These are phyloP conservation scores for Drosophila phalerata DNA, from an alignment of 2,888 invertebrate species.

Conservation along the genomic window DNA sequence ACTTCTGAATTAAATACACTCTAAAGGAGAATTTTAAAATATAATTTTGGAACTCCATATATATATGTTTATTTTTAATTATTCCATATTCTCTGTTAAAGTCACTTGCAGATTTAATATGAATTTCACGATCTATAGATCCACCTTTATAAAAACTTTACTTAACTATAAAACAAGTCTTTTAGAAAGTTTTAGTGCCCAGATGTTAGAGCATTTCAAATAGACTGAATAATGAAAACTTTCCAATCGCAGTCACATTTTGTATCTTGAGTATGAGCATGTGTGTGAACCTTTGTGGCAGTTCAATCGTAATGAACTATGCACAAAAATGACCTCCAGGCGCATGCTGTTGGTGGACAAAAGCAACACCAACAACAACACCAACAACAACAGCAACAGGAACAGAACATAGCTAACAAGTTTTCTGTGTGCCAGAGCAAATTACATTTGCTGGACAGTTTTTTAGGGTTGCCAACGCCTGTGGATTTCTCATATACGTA, in stretches of 20 bases:
- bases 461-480: slow-evolving; percentile 64
- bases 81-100: no score
- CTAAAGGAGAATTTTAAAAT: not conserved
- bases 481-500: slow-evolving; percentile 45
- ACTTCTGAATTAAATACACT: slow-evolving; percentile 38
- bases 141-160: not conserved
- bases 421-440: slow-evolving; percentile 64
- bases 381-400: slow-evolving; percentile 28
- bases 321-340: slow-evolving; percentile 77
- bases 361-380: slow-evolving; percentile 30
- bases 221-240: slow-evolving; percentile 46
- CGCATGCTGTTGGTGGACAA: slow-evolving; percentile 63
- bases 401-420: slow-evolving; percentile 56
- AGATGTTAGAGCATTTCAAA: slow-evolving; percentile 28
- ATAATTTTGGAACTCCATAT: not conserved
- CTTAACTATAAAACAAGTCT: not conserved
- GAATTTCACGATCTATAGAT: not conserved
- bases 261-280: slow-evolving; percentile 17
- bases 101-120: not conserved
- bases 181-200: not conserved
- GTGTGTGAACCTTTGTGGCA: slow-evolving; percentile 70
- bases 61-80: no score
- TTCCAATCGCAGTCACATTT: slow-evolving; percentile 27
- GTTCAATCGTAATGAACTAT: slow-evolving; percentile 79
- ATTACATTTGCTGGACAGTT: slow-evolving; percentile 66